Base-by-base conservation (phyloP, 2,888 invertebrate genomes). In the Cyrtodaria siliqua region DNA sequence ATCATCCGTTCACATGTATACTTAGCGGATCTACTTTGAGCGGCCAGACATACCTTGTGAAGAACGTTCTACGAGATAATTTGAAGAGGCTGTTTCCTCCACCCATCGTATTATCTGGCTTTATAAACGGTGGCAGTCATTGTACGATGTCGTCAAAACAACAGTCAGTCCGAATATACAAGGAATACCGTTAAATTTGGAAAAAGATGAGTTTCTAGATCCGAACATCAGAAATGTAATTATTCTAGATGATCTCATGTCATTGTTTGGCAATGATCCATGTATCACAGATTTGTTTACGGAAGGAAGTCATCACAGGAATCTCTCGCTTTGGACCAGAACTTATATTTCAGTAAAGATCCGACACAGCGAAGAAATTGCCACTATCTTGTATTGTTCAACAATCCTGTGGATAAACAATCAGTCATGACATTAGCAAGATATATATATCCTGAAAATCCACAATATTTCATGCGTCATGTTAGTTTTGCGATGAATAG, bases 331-430 rank as follows among this genome's bases (percentile, higher is more conserved):
- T 47, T 56, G 56, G 14, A 47, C 47, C 66, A 66, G 20, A 56
- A 56, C 18, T 16, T 55, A 16, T 66, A 18, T 42, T 42, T 1
- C n/a, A 56, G 24, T 14, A 66, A 66, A 23, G 55, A 66, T 33
- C 42, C 66, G 2, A 66, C 66, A 23, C 66, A 66, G 56, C 47
- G 47, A 66, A 44, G 57, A 29, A 66, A 66, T 26, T 56, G 66
- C 57, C 66, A 66, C 27, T 66, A 56, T 33, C 33, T 57, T 18
- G 50, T 57, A 18, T 24, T 66, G n/a, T 66, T n/a, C n/a, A n/a
- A n/a, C n/a, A n/a, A n/a, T n/a, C n/a, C n/a, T n/a, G n/a, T n/a
- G n/a, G n/a, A n/a, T n/a, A n/a, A n/a, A 23, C 52, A 52, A 16
- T 20, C 14, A 14, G 52, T 24, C 16, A 24, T 52, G 52, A 52